Percentiles rank a stretch among this genome's conserved stretches.
phyloP scores from a whole-genome alignment of 2,113 vertebrate species.

The Perca fluviatilis region DNA sequence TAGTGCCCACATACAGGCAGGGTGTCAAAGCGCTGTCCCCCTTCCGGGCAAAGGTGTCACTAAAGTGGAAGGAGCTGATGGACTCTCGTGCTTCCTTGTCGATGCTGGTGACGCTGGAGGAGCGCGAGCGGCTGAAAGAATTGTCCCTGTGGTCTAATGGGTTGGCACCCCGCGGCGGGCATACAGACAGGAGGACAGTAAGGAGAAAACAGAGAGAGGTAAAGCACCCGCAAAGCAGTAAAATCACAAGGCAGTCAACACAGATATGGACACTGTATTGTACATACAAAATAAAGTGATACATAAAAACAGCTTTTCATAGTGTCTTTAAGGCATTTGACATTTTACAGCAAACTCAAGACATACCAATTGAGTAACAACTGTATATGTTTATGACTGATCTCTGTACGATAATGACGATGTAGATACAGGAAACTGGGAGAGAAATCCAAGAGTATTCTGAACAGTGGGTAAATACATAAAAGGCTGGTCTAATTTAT shows the following conservation, averaged over 20 bases:
- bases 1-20: slow-evolving; percentile 95
- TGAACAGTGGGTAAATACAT: background rate
- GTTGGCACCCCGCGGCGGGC: slow-evolving; percentile 84
- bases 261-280: slow-evolving; percentile 3
- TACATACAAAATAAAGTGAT: background rate
- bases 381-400: slow-evolving; percentile 6
- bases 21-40: slow-evolving; percentile 89
- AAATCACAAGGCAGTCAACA: slow-evolving; percentile 15
- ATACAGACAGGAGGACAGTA: slow-evolving; percentile 88
- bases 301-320: background rate
- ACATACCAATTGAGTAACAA: background rate
- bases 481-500: background rate
- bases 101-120: slow-evolving; percentile 98
- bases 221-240: slow-evolving; percentile 76
- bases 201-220: slow-evolving; percentile 79
- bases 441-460: background rate
- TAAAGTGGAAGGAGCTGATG: slow-evolving; percentile 94
- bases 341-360: background rate
- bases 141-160: slow-evolving; percentile 97
- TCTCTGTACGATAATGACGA: background rate
- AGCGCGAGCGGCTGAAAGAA: slow-evolving; percentile 98
- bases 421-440: slow-evolving; percentile 1
- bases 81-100: slow-evolving; percentile 96
- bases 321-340: background rate
- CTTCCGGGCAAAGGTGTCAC: slow-evolving; percentile 93